phyloP scores from a whole-genome alignment of 2,797 vertebrate genomes.

The Myripristis murdjan region DNA sequence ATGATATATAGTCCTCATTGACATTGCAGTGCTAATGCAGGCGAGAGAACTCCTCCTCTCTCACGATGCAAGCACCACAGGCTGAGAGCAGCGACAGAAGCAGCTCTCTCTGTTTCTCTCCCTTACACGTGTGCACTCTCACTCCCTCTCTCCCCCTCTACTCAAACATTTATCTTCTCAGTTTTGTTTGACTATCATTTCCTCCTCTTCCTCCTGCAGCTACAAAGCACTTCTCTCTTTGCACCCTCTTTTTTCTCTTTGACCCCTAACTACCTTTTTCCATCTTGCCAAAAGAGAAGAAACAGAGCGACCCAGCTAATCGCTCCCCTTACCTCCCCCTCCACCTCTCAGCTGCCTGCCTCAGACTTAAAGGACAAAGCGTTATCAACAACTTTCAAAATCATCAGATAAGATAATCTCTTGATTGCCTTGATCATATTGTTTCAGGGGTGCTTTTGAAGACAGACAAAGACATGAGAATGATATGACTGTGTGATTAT shows the following conservation, averaged over 20 bases:
- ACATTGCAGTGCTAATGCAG: conserved; percentile 84
- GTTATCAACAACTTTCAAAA: conserved; percentile 55
- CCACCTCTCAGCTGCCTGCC: conserved; percentile 30
- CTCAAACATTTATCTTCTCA: conserved; percentile 56
- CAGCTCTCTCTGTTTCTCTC: conserved; percentile 1
- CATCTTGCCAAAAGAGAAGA: conserved; percentile 38
- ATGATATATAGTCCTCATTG: conserved; percentile 78
- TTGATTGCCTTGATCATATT: conserved; percentile 65
- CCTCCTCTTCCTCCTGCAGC: conserved; percentile 29
- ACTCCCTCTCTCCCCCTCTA: neutral
- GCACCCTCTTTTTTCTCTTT: conserved; percentile 20
- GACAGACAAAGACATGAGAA: conserved; percentile 55
- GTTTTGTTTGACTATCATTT: conserved; percentile 60
- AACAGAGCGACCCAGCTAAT: conserved; percentile 3
- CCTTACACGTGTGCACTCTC: neutral
- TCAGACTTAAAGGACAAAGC: conserved; percentile 26
- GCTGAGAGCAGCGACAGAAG: conserved; percentile 40
- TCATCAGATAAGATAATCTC: conserved; percentile 63
- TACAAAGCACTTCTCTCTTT: conserved; percentile 25
- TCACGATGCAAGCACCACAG: conserved; percentile 47
- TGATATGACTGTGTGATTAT: conserved; percentile 58
- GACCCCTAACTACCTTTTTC: conserved; percentile 30
- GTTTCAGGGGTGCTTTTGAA: conserved; percentile 60
- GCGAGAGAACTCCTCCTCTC: conserved; percentile 55
- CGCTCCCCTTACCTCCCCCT: neutral